Evolutionary conservation across 2,888 invertebrate species (phyloP).

Genomic region (Tinea trinotella): DNA sequence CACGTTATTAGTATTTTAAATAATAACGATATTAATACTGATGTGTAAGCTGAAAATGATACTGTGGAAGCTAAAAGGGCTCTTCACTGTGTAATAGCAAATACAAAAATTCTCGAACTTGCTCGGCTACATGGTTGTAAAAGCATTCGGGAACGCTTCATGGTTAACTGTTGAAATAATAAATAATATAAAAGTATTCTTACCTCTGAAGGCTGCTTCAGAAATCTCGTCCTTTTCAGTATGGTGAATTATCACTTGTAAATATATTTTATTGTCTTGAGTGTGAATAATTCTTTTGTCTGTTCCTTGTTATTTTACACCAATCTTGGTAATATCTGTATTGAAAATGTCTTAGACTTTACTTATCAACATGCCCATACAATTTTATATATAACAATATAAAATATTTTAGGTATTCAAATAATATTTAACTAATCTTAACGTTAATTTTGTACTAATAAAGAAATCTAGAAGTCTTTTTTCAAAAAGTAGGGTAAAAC

Average conservation of each 20-base stretch:
- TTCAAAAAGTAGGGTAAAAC: slow-evolving; percentile 67
- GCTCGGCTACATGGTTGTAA: too few relatives aligned
- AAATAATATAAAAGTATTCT: too few relatives aligned
- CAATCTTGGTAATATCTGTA: slow-evolving; percentile 12
- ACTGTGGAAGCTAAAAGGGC: too few relatives aligned
- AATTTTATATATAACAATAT: slow-evolving; percentile 47
- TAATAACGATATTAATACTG: too few relatives aligned
- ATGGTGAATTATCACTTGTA: slow-evolving; percentile 1
- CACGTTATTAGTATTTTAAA: too few relatives aligned
- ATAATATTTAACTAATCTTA: slow-evolving; percentile 66
- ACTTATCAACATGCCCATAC: slow-evolving; percentile 43
- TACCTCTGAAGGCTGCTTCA: background rate
- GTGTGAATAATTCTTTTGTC: background rate
- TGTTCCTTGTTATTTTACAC: slow-evolving; percentile 14
- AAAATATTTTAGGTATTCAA: slow-evolving; percentile 67
- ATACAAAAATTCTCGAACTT: too few relatives aligned
- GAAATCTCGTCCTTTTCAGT: background rate
- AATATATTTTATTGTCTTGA: slow-evolving; percentile 7
- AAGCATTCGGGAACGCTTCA: too few relatives aligned
- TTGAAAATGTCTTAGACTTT: background rate
- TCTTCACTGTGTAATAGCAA: too few relatives aligned
- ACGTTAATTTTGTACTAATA: slow-evolving; percentile 71
- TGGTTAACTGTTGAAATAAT: too few relatives aligned
- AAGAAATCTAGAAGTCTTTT: slow-evolving; percentile 65
- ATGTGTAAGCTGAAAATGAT: too few relatives aligned